Evolutionary conservation across 2,113 vertebrate species (phyloP), one percentile per base, ranked within the genome.

Genomic region (Paramisgurnus dabryanus): DNA sequence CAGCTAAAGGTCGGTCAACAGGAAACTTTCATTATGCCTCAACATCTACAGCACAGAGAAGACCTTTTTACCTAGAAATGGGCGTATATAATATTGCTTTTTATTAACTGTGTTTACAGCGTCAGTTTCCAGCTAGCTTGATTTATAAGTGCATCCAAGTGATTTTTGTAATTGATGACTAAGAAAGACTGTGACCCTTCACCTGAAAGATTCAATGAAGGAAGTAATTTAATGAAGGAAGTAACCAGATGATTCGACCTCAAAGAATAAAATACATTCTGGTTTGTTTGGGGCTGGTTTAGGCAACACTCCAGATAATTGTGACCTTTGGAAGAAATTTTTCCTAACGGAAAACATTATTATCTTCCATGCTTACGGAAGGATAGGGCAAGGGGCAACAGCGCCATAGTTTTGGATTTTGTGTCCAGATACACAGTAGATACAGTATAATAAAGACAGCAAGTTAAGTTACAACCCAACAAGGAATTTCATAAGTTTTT

Each of bases 261-360:
- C 53, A 40, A 41, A 64, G 50, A 6, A 11, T n/a, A 81, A 81
- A 81, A 39, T 57, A 72, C 63, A 50, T 34, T 61, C 57, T 53
- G 18, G 76, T 73, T 81, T 79, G 70, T 74, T 69, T 63, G 60
- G 43, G 12, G 43, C 64, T 81, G 70, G 55, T 79, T 79, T 71
- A 76, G 70, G 65, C 55, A 61, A 49, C 11, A 41, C 58, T 58
- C 57, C 53, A 70, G 70, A 58, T 65, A 43, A 61, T 53, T 67
- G 50, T 80, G 80, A 76, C 63, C 74, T 71, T 81, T 84, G 80
- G 80, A 49, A 79, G 72, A 2, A 11, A 17, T 69, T 82, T 57
- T 69, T n/a, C 78, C 74, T 84, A 61, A 68, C 70, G n/a, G 78
- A 55, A 79, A 78, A 75, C 71, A 75, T 53, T 74, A 80, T 67